Evolutionary conservation across 2,888 invertebrate species (phyloP), one percentile per base, ranked within the genome.

Genomic region (Cephus sareptanus): DNA sequence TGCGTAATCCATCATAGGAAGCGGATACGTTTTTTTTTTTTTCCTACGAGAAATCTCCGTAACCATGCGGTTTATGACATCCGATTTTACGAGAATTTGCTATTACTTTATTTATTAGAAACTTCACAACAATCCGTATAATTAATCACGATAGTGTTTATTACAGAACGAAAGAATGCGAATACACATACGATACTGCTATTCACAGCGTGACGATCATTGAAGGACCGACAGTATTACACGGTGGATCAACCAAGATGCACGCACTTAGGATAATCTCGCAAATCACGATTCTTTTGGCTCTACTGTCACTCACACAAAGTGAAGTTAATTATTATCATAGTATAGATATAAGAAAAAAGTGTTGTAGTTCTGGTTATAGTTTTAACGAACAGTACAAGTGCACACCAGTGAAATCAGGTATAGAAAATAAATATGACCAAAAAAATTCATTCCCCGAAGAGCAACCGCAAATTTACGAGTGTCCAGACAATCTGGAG

Each of bases 301-400:
- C 6, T 23, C 23, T 9, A 9, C 23, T 9, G 23, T 23, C 56
- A 2, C 56, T 56, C 23, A 0, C 23, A 6, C 9, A 56, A 56
- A 56, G 56, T 23, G 56, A 23, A 23, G 56, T 4, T 56, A 23
- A 9, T 56, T 9, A 56, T 56, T 23, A 23, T 56, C 23, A 56
- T 9, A 23, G 23, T 9, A 75, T 81, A 69, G 80, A 81, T 34
- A 11, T 80, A 9, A 80, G 80, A 13, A 80, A 78, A 13, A 84
- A 87, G 78, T 87, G 87, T 75, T 87, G 86, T 75, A 73, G 76
- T 15, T 30, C 76, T n/a, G 84, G 80, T 15, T 82, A 82, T 70
- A 70, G 79, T 1, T 82, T 87, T 70, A 75, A 84, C 78, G 81
- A 82, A 1, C 69, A 81, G 11, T 81, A 83, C 15, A 73, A 80